Conservation (phyloP, 2,797 vertebrate species). For the Sebastes kiyomatsui region DNA sequence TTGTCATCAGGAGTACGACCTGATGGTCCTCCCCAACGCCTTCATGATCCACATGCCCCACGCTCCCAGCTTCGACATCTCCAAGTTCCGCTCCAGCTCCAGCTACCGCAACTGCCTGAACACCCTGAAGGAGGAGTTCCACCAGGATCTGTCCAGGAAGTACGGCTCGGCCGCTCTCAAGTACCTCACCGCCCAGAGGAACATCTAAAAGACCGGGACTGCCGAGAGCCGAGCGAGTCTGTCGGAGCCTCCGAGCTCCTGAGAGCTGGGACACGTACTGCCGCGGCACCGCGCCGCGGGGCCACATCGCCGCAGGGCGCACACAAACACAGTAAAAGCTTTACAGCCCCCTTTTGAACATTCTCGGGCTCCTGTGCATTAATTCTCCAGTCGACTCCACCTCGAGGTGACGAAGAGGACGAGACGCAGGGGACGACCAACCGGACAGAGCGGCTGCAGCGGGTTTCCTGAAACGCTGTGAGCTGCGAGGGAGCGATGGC, state of each 20-base stretch:
- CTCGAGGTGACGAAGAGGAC: slow-evolving; percentile 3
- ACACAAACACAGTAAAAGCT: slow-evolving; percentile 53
- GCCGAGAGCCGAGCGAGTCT: slow-evolving; percentile 5
- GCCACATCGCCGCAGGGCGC: neutral
- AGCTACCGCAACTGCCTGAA: slow-evolving; percentile 91
- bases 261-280: slow-evolving; percentile 13
- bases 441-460: neutral
- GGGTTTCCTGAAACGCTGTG: slow-evolving; percentile 9
- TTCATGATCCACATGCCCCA: slow-evolving; percentile 99
- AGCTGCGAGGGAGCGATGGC: neutral
- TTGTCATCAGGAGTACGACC: slow-evolving; percentile 87
- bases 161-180: slow-evolving; percentile 94
- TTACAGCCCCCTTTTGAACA: slow-evolving; percentile 45
- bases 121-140: slow-evolving; percentile 94
- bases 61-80: slow-evolving; percentile 95
- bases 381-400: slow-evolving; percentile 43
- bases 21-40: slow-evolving; percentile 94
- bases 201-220: slow-evolving; percentile 66
- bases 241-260: slow-evolving; percentile 2
- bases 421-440: neutral
- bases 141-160: slow-evolving; percentile 94
- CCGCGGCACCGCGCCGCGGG: neutral
- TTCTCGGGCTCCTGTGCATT: slow-evolving; percentile 42
- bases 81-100: slow-evolving; percentile 92
- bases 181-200: slow-evolving; percentile 94